Percentiles rank a stretch among this genome's conserved stretches.
These are phyloP conservation scores for Apogon talboti DNA, from an alignment of 2,797 vertebrate genomes.

Conservation along the genomic window DNA sequence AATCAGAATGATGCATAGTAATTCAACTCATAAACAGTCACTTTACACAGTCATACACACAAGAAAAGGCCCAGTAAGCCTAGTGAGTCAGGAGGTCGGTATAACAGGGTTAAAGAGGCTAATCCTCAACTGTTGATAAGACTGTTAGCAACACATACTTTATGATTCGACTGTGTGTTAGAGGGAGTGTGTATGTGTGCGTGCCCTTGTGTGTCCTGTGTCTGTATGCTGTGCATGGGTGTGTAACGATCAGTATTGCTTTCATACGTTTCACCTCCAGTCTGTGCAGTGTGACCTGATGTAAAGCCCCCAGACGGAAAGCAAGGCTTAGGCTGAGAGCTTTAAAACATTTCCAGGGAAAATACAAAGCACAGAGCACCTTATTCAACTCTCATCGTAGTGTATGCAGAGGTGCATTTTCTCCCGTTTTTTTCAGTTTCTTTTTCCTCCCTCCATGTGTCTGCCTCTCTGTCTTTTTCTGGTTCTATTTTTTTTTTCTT, in stretches of 20 bases:
- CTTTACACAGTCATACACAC: not conserved
- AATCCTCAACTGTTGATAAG: constrained; percentile 62
- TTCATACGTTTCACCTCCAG: constrained; percentile 44
- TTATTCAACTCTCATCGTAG: constrained; percentile 40
- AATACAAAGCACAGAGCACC: constrained; percentile 34
- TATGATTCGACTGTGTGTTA: constrained; percentile 16
- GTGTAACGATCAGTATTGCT: constrained; percentile 42
- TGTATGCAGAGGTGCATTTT: constrained; percentile 12
- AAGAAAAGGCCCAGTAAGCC: constrained; percentile 39
- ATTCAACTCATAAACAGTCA: constrained; percentile 15
- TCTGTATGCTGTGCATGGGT: constrained; percentile 19
- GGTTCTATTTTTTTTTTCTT: not conserved
- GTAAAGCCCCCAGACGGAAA: constrained; percentile 54
- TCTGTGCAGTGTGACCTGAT: constrained; percentile 23
- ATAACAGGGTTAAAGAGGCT: constrained; percentile 60
- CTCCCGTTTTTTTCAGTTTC: constrained; percentile 2
- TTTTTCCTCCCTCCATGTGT: not conserved
- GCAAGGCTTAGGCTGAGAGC: constrained; percentile 44
- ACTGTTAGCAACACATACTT: constrained; percentile 48
- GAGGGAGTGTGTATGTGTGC: constrained; percentile 12
- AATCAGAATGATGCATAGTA: constrained; percentile 14
- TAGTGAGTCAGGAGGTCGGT: constrained; percentile 56
- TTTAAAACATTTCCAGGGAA: constrained; percentile 35
- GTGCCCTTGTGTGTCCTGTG: not conserved
- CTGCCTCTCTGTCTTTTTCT: constrained; percentile 13